Conservation (phyloP, 1,140 invertebrate species). For the Pararge aegeria region DNA sequence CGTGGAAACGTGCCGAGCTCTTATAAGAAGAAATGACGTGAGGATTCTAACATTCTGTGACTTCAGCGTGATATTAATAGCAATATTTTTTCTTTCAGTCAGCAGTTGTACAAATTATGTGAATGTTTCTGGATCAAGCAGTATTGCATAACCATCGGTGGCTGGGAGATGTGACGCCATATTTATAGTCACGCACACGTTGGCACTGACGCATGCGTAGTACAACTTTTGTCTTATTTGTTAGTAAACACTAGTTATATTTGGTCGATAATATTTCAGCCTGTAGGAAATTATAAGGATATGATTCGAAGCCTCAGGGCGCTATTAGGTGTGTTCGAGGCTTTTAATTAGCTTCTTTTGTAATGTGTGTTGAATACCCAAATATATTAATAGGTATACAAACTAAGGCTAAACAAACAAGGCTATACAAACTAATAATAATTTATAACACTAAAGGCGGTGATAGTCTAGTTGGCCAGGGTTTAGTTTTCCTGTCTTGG, state of each 20-base stretch:
- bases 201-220: conserved; percentile 47
- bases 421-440: too few relatives aligned
- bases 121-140: conserved; percentile 52
- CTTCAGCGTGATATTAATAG: conserved; percentile 17
- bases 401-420: too few relatives aligned
- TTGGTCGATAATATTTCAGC: conserved; percentile 58
- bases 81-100: conserved; percentile 20
- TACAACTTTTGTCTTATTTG: conserved; percentile 40
- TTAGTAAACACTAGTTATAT: conserved; percentile 64
- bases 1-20: background rate
- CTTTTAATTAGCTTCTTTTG: conserved; percentile 14
- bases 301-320: conserved; percentile 2
- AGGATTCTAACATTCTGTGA: conserved; percentile 5
- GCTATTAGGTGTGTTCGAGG: background rate
- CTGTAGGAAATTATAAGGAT: conserved; percentile 23
- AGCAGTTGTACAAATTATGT: conserved; percentile 27
- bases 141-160: conserved; percentile 56
- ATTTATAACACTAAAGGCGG: too few relatives aligned
- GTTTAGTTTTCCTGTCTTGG: too few relatives aligned
- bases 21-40: conserved; percentile 11
- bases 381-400: background rate
- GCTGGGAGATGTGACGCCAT: conserved; percentile 41
- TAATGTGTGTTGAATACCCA: conserved; percentile 6
- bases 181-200: conserved; percentile 59
- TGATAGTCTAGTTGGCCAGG: too few relatives aligned